Evolutionary conservation across 2,113 vertebrate genomes (phyloP).

Genomic region (Orycteropus afer): DNA sequence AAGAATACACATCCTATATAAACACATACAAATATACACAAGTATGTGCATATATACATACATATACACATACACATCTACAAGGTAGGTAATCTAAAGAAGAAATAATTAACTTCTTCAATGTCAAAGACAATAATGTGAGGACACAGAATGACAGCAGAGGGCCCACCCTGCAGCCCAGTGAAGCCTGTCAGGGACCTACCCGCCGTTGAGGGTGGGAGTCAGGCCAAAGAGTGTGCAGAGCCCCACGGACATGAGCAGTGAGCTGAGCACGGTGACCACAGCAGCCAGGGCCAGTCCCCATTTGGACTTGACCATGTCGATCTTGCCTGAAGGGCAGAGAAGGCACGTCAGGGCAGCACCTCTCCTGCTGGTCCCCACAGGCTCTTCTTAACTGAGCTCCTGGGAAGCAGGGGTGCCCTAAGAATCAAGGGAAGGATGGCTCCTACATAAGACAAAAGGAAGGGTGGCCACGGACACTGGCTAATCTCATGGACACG

Average conservation of each 20-base stretch:
- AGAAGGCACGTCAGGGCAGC: conserved; percentile 31
- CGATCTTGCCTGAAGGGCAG: conserved; percentile 93
- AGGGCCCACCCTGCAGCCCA: not conserved
- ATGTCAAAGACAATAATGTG: not conserved
- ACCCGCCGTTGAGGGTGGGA: conserved; percentile 98
- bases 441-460: not conserved
- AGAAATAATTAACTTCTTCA: not conserved
- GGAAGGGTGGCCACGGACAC: not conserved
- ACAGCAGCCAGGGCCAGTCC: conserved; percentile 97
- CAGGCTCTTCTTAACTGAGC: not conserved
- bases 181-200: conserved; percentile 68
- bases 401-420: not conserved
- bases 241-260: conserved; percentile 98
- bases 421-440: not conserved
- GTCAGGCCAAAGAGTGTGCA: conserved; percentile 98
- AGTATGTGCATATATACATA: not conserved
- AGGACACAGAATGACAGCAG: not conserved
- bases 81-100: not conserved
- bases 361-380: not conserved
- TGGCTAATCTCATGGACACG: not conserved
- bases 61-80: not conserved
- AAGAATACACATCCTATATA: not conserved
- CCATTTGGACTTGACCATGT: conserved; percentile 99
- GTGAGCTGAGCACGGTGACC: conserved; percentile 97
- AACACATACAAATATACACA: not conserved